Conservation (phyloP, 1,140 invertebrate genomes). For the Acromyrmex echinatior region DNA sequence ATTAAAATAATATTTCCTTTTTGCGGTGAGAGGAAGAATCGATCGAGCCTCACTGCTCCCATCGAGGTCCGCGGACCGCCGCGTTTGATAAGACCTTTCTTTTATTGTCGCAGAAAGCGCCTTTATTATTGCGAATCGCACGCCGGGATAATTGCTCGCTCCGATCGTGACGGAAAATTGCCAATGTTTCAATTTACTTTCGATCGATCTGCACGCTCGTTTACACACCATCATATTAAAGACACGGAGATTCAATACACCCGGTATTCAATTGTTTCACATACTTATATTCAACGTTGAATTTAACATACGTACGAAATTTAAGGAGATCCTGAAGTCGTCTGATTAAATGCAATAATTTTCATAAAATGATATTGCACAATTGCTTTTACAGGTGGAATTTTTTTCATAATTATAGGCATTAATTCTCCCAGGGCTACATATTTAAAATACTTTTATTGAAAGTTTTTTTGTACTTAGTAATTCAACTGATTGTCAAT, state of each 20-base stretch:
- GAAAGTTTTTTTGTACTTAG: too few relatives aligned
- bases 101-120: slow-evolving; percentile 24
- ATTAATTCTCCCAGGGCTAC: too few relatives aligned
- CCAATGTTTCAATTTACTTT: slow-evolving; percentile 13
- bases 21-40: slow-evolving; percentile 19
- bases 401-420: too few relatives aligned
- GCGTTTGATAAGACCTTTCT: slow-evolving; percentile 43
- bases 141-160: slow-evolving; percentile 26
- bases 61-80: neutral
- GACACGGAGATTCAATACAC: neutral
- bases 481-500: too few relatives aligned
- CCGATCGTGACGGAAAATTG: slow-evolving; percentile 44
- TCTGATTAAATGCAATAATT: too few relatives aligned
- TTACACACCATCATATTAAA: neutral
- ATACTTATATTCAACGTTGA: neutral
- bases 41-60: slow-evolving; percentile 6
- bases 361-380: too few relatives aligned
- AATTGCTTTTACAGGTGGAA: too few relatives aligned
- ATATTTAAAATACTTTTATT: too few relatives aligned
- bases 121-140: slow-evolving; percentile 39
- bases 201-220: neutral
- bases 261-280: neutral
- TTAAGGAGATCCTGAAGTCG: neutral
- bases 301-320: neutral
- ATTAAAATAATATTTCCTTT: slow-evolving; percentile 59